These are phyloP conservation scores for Galerucella calmariensis DNA, from an alignment of 2,888 invertebrate species.

Conservation along the genomic window DNA sequence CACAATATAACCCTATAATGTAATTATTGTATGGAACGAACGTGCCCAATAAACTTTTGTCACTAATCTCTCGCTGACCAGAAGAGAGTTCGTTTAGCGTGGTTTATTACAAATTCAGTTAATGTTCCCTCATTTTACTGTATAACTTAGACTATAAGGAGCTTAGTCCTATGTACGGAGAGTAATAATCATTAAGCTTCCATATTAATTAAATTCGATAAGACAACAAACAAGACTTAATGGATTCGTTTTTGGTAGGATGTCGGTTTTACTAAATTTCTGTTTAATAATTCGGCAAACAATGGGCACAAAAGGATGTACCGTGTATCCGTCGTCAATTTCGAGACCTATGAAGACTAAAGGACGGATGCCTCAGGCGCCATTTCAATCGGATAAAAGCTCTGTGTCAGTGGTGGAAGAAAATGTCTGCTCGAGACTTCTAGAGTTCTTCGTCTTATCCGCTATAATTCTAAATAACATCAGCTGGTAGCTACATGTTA, in stretches of 20 bases:
- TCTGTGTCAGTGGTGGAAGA: slow-evolving; percentile 53
- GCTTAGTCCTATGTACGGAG: slow-evolving; percentile 27
- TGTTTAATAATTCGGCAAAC: slow-evolving; percentile 44
- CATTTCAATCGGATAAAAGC: slow-evolving; percentile 55
- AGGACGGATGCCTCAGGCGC: slow-evolving; percentile 52
- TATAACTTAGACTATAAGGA: slow-evolving; percentile 25
- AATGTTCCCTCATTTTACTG: slow-evolving; percentile 15
- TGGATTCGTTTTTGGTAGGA: slow-evolving; percentile 38
- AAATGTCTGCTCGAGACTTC: slow-evolving; percentile 57
- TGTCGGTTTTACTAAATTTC: slow-evolving; percentile 37
- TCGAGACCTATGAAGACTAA: slow-evolving; percentile 41
- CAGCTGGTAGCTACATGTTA: slow-evolving; percentile 16
- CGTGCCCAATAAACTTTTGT: slow-evolving; percentile 3
- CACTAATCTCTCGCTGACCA: slow-evolving; percentile 10
- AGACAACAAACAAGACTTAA: slow-evolving; percentile 39
- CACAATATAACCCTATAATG: not conserved
- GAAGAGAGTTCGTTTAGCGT: slow-evolving; percentile 11
- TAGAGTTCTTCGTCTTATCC: slow-evolving; percentile 56
- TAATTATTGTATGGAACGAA: not conserved
- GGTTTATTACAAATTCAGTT: slow-evolving; percentile 18
- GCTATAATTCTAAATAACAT: slow-evolving; percentile 47
- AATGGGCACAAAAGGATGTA: slow-evolving; percentile 46
- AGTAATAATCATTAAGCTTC: slow-evolving; percentile 32
- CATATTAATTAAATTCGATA: slow-evolving; percentile 46
- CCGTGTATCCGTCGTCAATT: slow-evolving; percentile 36